A percentile compares a stretch with the other conserved stretches of the same genome.
Evolutionary conservation across 2,797 vertebrate genomes (phyloP).

Genomic region (Potorous gilbertii): DNA sequence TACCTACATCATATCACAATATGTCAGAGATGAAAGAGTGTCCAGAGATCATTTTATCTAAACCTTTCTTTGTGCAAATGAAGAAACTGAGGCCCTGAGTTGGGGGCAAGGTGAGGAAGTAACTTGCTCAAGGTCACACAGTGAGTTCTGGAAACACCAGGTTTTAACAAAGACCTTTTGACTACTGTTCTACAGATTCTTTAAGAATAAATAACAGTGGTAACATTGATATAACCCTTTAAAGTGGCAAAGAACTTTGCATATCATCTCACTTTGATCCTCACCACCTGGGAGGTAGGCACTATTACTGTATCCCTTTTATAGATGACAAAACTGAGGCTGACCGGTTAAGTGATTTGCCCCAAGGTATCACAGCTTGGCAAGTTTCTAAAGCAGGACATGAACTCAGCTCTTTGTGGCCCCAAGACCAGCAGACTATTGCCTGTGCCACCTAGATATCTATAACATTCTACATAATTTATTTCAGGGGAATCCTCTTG

Average conservation of each 20-base stretch:
- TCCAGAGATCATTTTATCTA: background rate
- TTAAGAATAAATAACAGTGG: background rate
- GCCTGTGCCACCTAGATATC: background rate
- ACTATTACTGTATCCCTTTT: background rate
- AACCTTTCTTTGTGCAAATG: background rate
- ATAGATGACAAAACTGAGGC: background rate
- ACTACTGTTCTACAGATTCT: background rate
- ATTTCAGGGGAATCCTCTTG: background rate
- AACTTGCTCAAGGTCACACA: background rate
- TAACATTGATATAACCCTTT: background rate
- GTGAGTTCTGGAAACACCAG: background rate
- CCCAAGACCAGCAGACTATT: too few relatives aligned
- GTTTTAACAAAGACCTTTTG: too few relatives aligned
- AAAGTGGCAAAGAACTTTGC: background rate
- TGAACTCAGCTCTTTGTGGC: background rate
- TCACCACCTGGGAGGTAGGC: too few relatives aligned
- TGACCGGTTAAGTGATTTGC: background rate
- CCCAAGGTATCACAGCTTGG: background rate
- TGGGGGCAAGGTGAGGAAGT: background rate
- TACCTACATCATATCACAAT: background rate
- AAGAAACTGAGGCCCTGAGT: background rate
- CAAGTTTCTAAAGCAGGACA: background rate
- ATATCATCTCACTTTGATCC: too few relatives aligned
- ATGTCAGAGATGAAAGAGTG: background rate
- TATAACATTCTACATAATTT: background rate